Percentiles rank a stretch among this genome's conserved stretches.
Evolutionary conservation across 2,888 invertebrate species (phyloP).

Genomic region (Drosophila hawaiiensis): DNA sequence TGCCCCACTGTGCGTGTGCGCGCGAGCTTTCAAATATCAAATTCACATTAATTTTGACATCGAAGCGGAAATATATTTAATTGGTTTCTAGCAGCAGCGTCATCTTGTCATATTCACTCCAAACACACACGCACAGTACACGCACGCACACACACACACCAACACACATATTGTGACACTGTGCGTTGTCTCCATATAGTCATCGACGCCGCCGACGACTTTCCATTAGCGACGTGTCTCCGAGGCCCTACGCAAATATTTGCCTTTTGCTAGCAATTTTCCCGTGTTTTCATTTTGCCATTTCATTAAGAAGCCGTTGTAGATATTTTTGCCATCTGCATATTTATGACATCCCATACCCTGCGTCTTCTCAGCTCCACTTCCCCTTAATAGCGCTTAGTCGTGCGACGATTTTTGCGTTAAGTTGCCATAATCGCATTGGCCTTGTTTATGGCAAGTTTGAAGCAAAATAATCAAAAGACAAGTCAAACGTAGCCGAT

Average conservation of each 20-base stretch:
- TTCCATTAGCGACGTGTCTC: constrained; percentile 64
- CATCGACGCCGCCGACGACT: constrained; percentile 32
- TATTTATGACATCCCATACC: constrained; percentile 8
- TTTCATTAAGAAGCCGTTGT: constrained; percentile 62
- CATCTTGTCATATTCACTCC: constrained; percentile 26
- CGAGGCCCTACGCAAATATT: constrained; percentile 63
- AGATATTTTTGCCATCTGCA: constrained; percentile 32
- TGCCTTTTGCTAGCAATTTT: constrained; percentile 59
- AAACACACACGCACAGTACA: constrained; percentile 9
- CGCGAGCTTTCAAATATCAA: constrained; percentile 75
- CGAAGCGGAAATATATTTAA: constrained; percentile 80
- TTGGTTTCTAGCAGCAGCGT: constrained; percentile 68
- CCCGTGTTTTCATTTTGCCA: constrained; percentile 71
- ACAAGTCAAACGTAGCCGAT: constrained; percentile 42
- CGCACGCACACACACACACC: not conserved
- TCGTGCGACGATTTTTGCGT: constrained; percentile 42
- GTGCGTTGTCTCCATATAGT: constrained; percentile 37
- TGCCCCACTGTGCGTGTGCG: constrained; percentile 43
- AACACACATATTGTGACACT: not conserved
- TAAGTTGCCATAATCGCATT: constrained; percentile 58
- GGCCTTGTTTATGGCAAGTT: constrained; percentile 62
- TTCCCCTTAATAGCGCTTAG: constrained; percentile 39
- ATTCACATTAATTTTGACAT: constrained; percentile 79
- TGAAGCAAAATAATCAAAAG: constrained; percentile 58
- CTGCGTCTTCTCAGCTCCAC: not conserved